Evolutionary conservation across 1,140 invertebrate species (phyloP), one percentile per base, ranked within the genome.

Genomic region (Panulirus ornatus): DNA sequence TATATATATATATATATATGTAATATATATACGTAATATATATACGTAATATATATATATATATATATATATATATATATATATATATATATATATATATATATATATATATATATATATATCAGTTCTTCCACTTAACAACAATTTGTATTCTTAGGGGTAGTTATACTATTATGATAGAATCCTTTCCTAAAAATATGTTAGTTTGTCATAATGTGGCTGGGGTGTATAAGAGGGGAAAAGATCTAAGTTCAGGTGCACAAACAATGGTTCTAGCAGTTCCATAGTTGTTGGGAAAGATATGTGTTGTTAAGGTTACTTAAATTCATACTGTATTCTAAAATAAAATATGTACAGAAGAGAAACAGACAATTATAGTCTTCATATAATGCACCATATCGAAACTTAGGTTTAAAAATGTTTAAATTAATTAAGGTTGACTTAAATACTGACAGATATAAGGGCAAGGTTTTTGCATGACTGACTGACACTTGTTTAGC

Each of bases 41-140:
- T 19, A 63, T 54, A 85, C 38, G 40, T 34, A 85, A n/a, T n/a
- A n/a, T n/a, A n/a, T n/a, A n/a, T n/a, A n/a, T 36, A 51, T 82
- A 27, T 34, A 54, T 30, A 63, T 36, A 51, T n/a, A 71, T 51
- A 84, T 51, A 75, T 19, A 71, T n/a, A 27, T n/a, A 84, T 34
- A 40, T 19, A 63, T 54, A 85, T 34, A 70, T 34, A 85, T 40
- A 30, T 27, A 71, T 54, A 85, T 8, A 36, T 47, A 66, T 27
- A 22, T 27, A 70, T 47, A 73, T 27, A 85, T 22, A 38, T 36
- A 73, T 22, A 73, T 42, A 47, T 44, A 70, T 34, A 85, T 34
- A 27, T 30, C n/a, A 2, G 30, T 66, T 30, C 58, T 22, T 58
- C 11, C 11, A 66, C n/a, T n/a, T n/a, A n/a, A n/a, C n/a, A n/a